These are phyloP conservation scores for Apoderus coryli DNA, from an alignment of 2,888 invertebrate genomes.

Conservation along the genomic window DNA sequence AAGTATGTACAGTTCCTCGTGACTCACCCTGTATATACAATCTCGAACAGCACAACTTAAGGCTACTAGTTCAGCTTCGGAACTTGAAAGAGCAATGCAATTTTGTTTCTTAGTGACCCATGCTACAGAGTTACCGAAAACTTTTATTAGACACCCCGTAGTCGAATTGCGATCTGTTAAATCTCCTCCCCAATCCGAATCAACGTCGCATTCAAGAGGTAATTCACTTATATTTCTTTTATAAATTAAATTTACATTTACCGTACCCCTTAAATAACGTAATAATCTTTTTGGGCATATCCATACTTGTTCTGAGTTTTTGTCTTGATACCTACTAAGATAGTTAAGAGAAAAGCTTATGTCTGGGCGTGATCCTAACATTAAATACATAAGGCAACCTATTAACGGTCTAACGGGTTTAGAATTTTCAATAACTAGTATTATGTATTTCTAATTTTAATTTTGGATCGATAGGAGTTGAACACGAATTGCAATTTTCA, in stretches of 20 bases:
- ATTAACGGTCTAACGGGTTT: conserved; percentile 10
- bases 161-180: conserved; percentile 12
- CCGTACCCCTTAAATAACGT: not conserved
- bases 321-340: conserved; percentile 10
- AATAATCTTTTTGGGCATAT: conserved; percentile 1
- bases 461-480: conserved; percentile 2
- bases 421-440: no score
- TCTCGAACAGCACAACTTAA: not conserved
- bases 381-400: no score
- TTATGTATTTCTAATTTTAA: conserved; percentile 2
- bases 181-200: conserved; percentile 14
- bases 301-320: conserved; percentile 1
- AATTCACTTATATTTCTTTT: conserved; percentile 6
- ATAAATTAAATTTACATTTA: conserved; percentile 8
- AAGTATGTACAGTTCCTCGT: no score
- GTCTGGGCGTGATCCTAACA: conserved; percentile 10
- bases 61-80: conserved; percentile 9
- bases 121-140: conserved; percentile 11
- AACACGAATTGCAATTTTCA: conserved; percentile 1
- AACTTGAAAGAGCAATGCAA: conserved; percentile 9
- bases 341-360: conserved; percentile 10
- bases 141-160: conserved; percentile 8
- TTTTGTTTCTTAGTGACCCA: conserved; percentile 12
- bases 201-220: conserved; percentile 8
- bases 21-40: no score